Evolutionary conservation across 1,140 invertebrate genomes (phyloP), one percentile per base, ranked within the genome.

Genomic region (Drosophila ogumai): DNA sequence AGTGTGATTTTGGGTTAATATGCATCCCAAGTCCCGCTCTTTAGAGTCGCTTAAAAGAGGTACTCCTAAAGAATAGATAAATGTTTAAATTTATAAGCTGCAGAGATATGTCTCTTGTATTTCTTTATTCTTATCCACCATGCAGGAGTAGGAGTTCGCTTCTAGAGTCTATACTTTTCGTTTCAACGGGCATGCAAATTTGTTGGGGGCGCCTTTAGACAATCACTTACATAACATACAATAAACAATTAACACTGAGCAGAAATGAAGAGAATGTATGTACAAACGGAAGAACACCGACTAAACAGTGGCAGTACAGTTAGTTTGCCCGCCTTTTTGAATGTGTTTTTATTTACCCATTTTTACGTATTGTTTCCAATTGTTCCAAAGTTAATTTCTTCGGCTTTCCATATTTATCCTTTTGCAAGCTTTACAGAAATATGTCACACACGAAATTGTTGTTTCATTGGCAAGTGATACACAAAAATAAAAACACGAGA

Each of bases 341-440:
- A 71, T 58, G 19, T 58, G 56, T 64, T 64, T 77, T 77, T 93
- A 96, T 96, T 95, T 97, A 97, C 96, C 96, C 96, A 94, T 95
- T 95, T 94, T 95, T 95, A 93, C 95, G 96, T 94, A 97, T 96
- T 92, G 95, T 96, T 94, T 97, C 96, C 95, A 97, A 96, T 94
- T 97, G 96, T 94, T 95, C 95, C 94, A 94, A 94, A 95, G 95
- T 97, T 94, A 97, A 95, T 94, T 95, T 96, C 95, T 96, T 97
- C 94, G 96, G 95, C 94, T 96, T 96, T 94, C 96, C 96, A 94
- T 96, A 95, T 94, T 95, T 96, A 95, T 97, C 96, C 96, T 96
- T 97, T 95, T 96, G 96, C 94, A 96, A 95, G 96, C 96, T 96
- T 96, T 94, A 94, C 94, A 95, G 94, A 95, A 95, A 94, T 93